Conservation (phyloP, 2,113 vertebrate genomes). For the Chloebia gouldiae region DNA sequence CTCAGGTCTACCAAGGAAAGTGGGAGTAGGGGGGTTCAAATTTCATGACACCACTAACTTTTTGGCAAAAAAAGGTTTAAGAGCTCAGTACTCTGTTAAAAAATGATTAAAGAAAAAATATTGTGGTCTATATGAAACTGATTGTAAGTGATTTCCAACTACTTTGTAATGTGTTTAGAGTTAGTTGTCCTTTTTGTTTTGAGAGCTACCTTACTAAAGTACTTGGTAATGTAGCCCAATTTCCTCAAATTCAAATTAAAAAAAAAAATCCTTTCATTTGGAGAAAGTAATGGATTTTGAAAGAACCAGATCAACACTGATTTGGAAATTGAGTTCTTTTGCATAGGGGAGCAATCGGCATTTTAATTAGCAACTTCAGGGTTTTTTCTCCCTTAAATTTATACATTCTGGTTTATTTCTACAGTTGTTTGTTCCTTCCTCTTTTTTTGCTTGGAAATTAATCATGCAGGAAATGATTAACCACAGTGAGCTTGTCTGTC, state of each 20-base stretch:
- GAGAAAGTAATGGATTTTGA: not conserved
- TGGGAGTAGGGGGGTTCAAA: not conserved
- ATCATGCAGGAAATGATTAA: constrained; percentile 79
- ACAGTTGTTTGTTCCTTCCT: constrained; percentile 55
- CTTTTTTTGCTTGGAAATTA: constrained; percentile 66
- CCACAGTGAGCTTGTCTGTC: constrained; percentile 64
- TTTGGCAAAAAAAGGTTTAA: not conserved
- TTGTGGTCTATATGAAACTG: not conserved
- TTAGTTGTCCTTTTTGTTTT: not conserved
- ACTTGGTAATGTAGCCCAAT: not conserved
- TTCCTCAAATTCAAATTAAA: not conserved
- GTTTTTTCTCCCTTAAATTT: not conserved
- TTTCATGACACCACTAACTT: not conserved
- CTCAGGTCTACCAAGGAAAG: not conserved
- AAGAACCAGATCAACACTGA: not conserved
- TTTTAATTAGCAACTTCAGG: not conserved
- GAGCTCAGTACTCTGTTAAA: not conserved
- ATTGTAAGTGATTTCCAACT: not conserved
- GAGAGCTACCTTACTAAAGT: not conserved
- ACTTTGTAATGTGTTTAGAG: not conserved
- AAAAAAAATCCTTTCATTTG: not conserved
- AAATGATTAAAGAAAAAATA: not conserved
- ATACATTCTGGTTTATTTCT: constrained; percentile 37
- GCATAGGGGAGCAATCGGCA: not conserved
- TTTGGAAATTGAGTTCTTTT: not conserved